phyloP scores from a whole-genome alignment of 2,113 vertebrate species.

The Carassius carassius region DNA sequence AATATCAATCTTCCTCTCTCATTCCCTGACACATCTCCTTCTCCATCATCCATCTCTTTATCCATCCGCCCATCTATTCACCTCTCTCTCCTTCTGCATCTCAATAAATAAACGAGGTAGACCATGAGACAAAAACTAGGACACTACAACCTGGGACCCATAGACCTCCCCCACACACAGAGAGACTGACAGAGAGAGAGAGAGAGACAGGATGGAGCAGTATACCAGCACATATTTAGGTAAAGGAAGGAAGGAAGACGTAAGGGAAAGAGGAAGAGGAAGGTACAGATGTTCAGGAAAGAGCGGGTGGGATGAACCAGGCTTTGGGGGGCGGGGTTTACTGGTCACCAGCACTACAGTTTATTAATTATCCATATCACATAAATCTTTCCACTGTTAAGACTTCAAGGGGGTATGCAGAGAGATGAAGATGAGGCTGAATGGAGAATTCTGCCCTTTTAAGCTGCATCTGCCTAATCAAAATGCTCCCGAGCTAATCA shows the following conservation, averaged over 20 bases:
- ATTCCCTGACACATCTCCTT: slow-evolving; percentile 22
- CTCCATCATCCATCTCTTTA: slow-evolving; percentile 22
- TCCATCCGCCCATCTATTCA: slow-evolving; percentile 36
- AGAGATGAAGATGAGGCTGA: neutral
- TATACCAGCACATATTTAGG: slow-evolving; percentile 11
- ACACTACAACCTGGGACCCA: slow-evolving; percentile 52
- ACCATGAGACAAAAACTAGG: slow-evolving; percentile 45
- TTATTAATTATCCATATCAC: slow-evolving; percentile 48
- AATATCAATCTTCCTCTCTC: neutral
- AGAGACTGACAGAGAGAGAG: neutral
- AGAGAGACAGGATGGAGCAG: neutral
- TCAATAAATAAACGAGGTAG: slow-evolving; percentile 48
- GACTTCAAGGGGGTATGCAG: neutral
- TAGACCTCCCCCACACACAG: slow-evolving; percentile 18
- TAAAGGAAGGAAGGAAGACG: slow-evolving; percentile 27
- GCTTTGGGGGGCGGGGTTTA: slow-evolving; percentile 10
- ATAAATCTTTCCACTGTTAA: slow-evolving; percentile 26
- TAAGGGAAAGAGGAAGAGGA: slow-evolving; percentile 44
- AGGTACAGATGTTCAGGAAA: neutral
- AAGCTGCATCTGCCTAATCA: slow-evolving; percentile 4
- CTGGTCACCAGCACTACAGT: slow-evolving; percentile 48
- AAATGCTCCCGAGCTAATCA: slow-evolving; percentile 5
- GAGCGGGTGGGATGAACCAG: slow-evolving; percentile 29
- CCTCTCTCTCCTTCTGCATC: slow-evolving; percentile 28
- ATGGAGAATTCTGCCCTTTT: neutral